Base-by-base conservation (phyloP, 1,140 invertebrate genomes). In the Ladona fulva region DNA sequence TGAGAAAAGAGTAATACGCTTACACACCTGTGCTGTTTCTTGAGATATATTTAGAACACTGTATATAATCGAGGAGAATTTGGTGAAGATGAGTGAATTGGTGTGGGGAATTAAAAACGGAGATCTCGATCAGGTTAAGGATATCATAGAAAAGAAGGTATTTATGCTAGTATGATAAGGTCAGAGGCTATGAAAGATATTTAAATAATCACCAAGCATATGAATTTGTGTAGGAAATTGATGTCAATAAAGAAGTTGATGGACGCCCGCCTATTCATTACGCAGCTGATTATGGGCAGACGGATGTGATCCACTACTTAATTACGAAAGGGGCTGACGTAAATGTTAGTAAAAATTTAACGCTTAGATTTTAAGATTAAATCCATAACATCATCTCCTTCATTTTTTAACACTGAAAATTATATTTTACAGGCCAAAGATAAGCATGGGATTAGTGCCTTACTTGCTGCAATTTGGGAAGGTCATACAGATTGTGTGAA, bases 81-180 rank as follows among this genome's bases (percentile, higher is more conserved):
- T 3, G n/a, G 14, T 6, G 5, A 82, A 73, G 85, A 92, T 91
- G 91, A 90, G 89, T 84, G 93, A 93, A 86, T 90, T 96, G 83
- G 91, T 95, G 79, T 97, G 95, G 95, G 93, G 93, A 83, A 93
- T 97, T 80, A 97, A 97, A 88, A 97, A 97, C 85, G 95, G 95
- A 76, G 96, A 98, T 85, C 87, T 97, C 81, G 94, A 96, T 81
- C 91, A 94, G 87, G 95, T 97, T 22, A 92, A 93, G 86, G 91
- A 94, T 84, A 91, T 93, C 80, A 89, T 97, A 80, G 94, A 95
- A 85, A 91, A 92, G 85, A 93, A 94, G 89, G 93, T 93, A 88
- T 86, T 83, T 77, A 37, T 37, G 29, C 29, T 37, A 37, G 29
- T 37, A 1, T 37, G 8, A 37, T 37, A 8, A 37, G 29, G 29